Base-by-base conservation (phyloP, 2,113 vertebrate genomes). In the Synodontis membranacea region DNA sequence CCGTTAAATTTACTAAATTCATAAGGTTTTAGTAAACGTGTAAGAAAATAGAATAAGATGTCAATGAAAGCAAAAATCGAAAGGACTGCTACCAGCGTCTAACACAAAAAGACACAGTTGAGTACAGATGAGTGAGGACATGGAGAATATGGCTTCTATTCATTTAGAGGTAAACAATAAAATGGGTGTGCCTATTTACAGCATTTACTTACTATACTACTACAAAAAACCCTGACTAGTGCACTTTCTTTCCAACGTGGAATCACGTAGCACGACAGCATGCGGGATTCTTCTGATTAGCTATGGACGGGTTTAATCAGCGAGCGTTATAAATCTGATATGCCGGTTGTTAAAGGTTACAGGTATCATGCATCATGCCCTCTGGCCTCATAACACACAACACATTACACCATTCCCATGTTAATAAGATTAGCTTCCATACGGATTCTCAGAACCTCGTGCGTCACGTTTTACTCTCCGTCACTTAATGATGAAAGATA, bases 1-100 rank as follows among this genome's bases (percentile, higher is more conserved):
- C 92, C 93, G 93, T 91, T 93, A 92, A 93, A 93, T 93, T 93
- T 94, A 94, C 91, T 93, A 94, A 88, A 94, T 93, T 93, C 94
- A 92, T 94, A 92, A 82, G 93, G 91, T 92, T 90, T 80, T 50
- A 64, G 60, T 50, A 48, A 94, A 94, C 87, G 88, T 92, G 89
- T 91, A 82, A 84, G 56, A 81, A 88, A 48, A 82, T 83, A 88
- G 46, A 85, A 86, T 92, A 83, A 83, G 44, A 85, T 89, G 90
- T 85, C 84, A 89, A 72, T 86, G 85, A 84, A 91, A 90, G 91
- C 90, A 56, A 89, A 89, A 90, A 86, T 42, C 11, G 90, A 93
- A 87, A 93, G 92, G 92, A 93, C 89, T 92, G 88, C 93, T 92
- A 92, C 90, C 90, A n/a, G n/a, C n/a, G 70, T 93, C 87, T 76